Evolutionary conservation across 35 echinoderm and acorn worm species (phyloP).

Genomic region (Ophiothrix spiculata): DNA sequence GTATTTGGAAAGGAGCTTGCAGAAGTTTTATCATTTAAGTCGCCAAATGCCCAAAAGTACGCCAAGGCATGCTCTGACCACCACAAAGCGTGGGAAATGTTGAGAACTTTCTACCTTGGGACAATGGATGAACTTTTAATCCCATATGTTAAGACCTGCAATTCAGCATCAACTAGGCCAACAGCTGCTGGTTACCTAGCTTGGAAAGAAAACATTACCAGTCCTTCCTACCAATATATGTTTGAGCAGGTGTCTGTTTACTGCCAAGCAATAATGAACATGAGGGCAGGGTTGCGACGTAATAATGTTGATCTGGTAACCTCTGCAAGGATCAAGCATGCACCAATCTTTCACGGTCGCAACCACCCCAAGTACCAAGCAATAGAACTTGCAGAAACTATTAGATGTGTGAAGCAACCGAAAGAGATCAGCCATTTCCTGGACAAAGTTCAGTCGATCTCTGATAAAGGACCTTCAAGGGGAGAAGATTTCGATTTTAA

Average conservation of each 20-base stretch:
- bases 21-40: background rate
- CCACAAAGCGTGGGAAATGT: conserved; percentile 40
- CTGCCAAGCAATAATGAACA: conserved; percentile 21
- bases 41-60: conserved; percentile 30
- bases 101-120: conserved; percentile 12
- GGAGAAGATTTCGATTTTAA: no score
- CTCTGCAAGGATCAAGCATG: conserved; percentile 22
- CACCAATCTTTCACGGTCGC: conserved; percentile 38
- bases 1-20: conserved; percentile 23
- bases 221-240: background rate
- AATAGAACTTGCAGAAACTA: conserved; percentile 2
- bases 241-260: background rate
- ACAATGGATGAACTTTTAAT: conserved; percentile 3
- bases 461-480: background rate
- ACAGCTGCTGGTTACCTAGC: conserved; percentile 2
- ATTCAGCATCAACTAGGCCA: background rate
- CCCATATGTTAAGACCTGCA: background rate
- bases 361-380: conserved; percentile 48
- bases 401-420: background rate
- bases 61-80: conserved; percentile 32
- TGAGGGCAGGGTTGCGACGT: background rate
- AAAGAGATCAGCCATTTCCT: background rate
- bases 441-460: background rate
- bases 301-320: conserved; percentile 20
- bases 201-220: background rate